Evolutionary conservation across 2,888 invertebrate species (phyloP), one percentile per base, ranked within the genome.

Genomic region (Mythimna albipuncta): DNA sequence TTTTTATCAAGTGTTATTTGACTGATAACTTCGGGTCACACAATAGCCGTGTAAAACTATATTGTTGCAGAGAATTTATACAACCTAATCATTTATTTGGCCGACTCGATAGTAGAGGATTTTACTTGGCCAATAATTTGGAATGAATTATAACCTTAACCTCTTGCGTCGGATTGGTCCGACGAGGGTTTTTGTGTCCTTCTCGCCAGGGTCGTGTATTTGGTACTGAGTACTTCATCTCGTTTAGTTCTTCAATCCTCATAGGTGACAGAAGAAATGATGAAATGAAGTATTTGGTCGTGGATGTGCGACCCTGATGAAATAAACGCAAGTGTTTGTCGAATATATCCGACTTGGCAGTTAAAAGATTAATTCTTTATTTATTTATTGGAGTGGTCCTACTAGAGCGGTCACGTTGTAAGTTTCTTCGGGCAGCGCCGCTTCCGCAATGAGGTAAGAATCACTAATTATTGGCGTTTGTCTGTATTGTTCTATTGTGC

Each of bases 401-500:
- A 84, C 82, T 85, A 82, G 85, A 88, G 85, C 85, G 87, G 88
- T 84, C 83, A 75, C 72, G 81, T 87, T 84, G 84, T 85, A 88
- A 85, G 85, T 89, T 85, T 87, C 87, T 76, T 87, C 85, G 76
- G 68, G 77, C 78, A 67, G 83, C 87, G 70, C 41, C 77, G 86
- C 84, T 87, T 87, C 87, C 86, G 83, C 79, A 87, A 86, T 85
- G 81, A 91, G 91, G 93, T 92, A 90, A 92, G 93, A 87, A 88
- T 85, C 75, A 85, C 88, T 89, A 89, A 86, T 83, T 85, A 85
- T 81, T 87, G 88, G 52, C 69, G 59, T 75, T 62, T 69, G 74
- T 74, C 85, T 88, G 89, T 90, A 89, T 90, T 89, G 89, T 89
- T 87, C 84, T 81, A 86, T 88, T 90, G 90, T 86, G 77, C 83